phyloP scores from a whole-genome alignment of 2,888 invertebrate genomes.

The Nomada ruficornis region DNA sequence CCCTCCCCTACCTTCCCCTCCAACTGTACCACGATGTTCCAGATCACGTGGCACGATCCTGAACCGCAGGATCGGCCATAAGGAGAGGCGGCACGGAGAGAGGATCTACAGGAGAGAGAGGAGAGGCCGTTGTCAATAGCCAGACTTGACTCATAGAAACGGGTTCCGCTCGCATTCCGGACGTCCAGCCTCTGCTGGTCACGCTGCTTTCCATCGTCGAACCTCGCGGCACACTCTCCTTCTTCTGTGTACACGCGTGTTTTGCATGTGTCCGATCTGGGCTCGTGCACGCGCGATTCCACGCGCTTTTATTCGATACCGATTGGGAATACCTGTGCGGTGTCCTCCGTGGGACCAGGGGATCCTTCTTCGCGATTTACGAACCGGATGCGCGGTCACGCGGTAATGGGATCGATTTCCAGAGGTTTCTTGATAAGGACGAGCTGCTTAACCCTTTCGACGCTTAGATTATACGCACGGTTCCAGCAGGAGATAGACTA shows the following conservation, averaged over 20 bases:
- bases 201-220: slow-evolving; percentile 53
- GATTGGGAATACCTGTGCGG: slow-evolving; percentile 18
- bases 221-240: slow-evolving; percentile 25
- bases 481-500: no score
- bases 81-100: not conserved
- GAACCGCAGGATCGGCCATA: slow-evolving; percentile 64
- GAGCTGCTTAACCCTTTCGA: not conserved
- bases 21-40: slow-evolving; percentile 51
- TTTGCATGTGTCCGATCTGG: not conserved
- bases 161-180: slow-evolving; percentile 81
- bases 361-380: slow-evolving; percentile 12
- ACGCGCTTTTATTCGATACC: slow-evolving; percentile 30
- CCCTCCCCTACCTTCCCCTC: not conserved
- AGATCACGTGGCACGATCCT: slow-evolving; percentile 71
- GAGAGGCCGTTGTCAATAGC: slow-evolving; percentile 76
- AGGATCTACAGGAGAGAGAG: slow-evolving; percentile 34
- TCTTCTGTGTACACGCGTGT: slow-evolving; percentile 13
- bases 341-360: not conserved
- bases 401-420: not conserved
- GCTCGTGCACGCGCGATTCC: slow-evolving; percentile 13
- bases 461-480: no score
- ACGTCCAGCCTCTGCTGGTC: slow-evolving; percentile 67
- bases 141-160: slow-evolving; percentile 79
- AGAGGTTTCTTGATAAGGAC: not conserved
- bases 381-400: not conserved